These are phyloP conservation scores for Syngnathus acus DNA, from an alignment of 2,797 vertebrate genomes.

Conservation along the genomic window DNA sequence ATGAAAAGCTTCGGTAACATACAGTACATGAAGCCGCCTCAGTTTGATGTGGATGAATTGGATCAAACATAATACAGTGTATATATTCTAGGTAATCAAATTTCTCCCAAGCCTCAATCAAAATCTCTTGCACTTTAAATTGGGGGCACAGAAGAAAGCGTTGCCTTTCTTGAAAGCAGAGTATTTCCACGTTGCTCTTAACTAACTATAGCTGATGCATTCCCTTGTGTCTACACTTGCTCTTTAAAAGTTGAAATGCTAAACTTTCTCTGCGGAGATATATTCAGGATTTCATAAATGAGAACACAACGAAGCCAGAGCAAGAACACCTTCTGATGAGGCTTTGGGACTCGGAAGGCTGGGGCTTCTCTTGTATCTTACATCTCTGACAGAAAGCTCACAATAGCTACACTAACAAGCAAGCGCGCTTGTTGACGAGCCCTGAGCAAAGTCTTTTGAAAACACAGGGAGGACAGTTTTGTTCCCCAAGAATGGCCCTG, in stretches of 20 bases:
- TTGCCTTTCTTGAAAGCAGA: constrained; percentile 40
- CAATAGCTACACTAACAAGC: constrained; percentile 53
- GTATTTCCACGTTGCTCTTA: constrained; percentile 45
- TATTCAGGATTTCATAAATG: constrained; percentile 46
- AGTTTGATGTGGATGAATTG: not conserved
- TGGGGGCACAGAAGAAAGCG: constrained; percentile 43
- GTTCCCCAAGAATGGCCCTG: constrained; percentile 39
- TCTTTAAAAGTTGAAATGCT: constrained; percentile 38
- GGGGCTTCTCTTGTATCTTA: constrained; percentile 24
- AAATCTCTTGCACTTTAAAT: constrained; percentile 37
- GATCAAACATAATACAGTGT: not conserved
- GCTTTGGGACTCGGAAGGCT: constrained; percentile 28
- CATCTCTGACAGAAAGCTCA: constrained; percentile 36
- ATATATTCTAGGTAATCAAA: not conserved
- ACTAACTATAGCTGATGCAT: constrained; percentile 49
- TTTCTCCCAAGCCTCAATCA: not conserved
- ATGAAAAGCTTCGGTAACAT: no score
- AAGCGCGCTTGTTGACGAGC: constrained; percentile 57
- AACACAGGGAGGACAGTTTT: constrained; percentile 40
- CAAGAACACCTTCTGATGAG: constrained; percentile 26
- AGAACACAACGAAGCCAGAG: constrained; percentile 33
- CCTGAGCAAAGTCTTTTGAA: constrained; percentile 45
- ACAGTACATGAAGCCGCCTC: not conserved
- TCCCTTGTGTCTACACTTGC: constrained; percentile 35
- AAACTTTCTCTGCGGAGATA: constrained; percentile 37